Evolutionary conservation across 2,797 vertebrate species (phyloP).

Genomic region (Pseudomugil gertrudae): DNA sequence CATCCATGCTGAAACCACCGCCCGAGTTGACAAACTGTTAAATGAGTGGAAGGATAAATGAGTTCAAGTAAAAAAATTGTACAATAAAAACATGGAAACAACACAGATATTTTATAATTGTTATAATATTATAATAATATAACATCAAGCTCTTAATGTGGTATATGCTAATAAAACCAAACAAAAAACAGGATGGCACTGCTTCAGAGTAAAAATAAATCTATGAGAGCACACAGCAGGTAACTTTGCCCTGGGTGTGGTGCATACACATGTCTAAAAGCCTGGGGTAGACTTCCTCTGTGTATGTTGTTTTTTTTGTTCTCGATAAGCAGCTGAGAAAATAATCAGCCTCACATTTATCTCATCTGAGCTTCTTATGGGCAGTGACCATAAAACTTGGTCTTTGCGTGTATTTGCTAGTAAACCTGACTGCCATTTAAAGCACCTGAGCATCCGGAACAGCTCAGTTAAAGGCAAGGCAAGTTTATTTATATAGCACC

Average conservation of each 20-base stretch:
- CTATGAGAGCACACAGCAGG: conserved; percentile 44
- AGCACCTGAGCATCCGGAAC: conserved; percentile 22
- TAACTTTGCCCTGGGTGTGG: conserved; percentile 38
- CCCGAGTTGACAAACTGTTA: neutral
- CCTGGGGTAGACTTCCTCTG: conserved; percentile 34
- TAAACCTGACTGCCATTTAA: conserved; percentile 6
- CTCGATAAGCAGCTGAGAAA: conserved; percentile 41
- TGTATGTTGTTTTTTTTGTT: conserved; percentile 45
- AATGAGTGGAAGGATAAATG: neutral
- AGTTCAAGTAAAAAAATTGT: neutral
- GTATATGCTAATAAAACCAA: conserved; percentile 22
- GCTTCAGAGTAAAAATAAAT: conserved; percentile 41
- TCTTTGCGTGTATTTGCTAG: conserved; percentile 30
- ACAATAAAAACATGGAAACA: conserved; percentile 1
- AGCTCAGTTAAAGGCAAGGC: conserved; percentile 17
- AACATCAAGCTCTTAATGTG: conserved; percentile 15
- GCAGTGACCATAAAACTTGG: conserved; percentile 31
- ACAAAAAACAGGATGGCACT: conserved; percentile 14
- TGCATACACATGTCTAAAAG: conserved; percentile 44
- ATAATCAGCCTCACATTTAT: conserved; percentile 47
- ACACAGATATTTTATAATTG: conserved; percentile 1
- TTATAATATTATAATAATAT: no score
- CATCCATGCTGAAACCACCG: neutral
- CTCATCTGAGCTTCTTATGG: conserved; percentile 48
- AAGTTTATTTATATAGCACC: no score